These are phyloP conservation scores for Gephyroberyx darwinii DNA, from an alignment of 2,797 vertebrate species.

Conservation along the genomic window DNA sequence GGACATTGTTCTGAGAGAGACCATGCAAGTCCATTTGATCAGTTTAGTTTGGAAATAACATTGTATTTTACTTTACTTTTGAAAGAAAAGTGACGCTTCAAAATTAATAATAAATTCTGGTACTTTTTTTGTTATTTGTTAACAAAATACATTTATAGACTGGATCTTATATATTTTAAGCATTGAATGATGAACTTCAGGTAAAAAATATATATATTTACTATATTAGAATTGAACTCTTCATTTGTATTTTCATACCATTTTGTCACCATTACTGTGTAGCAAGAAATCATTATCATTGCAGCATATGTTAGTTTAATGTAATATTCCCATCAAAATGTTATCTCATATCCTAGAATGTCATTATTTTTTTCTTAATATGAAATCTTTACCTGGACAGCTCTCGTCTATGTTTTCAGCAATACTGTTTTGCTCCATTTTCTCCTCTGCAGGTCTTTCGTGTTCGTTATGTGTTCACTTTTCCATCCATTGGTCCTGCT, in stretches of 20 bases:
- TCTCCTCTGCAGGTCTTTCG: neutral
- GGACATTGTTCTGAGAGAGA: conserved; percentile 28
- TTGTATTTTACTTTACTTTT: neutral
- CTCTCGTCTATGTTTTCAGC: conserved; percentile 3
- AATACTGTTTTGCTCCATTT: conserved; percentile 31
- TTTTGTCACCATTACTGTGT: neutral
- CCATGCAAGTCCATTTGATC: conserved; percentile 3
- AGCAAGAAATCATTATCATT: neutral
- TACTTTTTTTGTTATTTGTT: neutral
- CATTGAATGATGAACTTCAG: too few relatives aligned
- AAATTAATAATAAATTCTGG: neutral
- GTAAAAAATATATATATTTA: too few relatives aligned
- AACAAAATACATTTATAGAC: neutral
- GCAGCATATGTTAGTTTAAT: neutral
- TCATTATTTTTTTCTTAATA: neutral
- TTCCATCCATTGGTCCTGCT: neutral
- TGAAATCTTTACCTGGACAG: conserved; percentile 38
- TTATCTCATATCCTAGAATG: neutral
- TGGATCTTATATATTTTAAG: neutral
- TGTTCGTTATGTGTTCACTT: neutral
- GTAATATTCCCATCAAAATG: neutral
- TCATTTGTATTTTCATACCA: too few relatives aligned
- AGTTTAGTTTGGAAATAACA: neutral
- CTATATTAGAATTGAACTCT: too few relatives aligned
- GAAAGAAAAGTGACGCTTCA: neutral